Evolutionary conservation across 2,888 invertebrate genomes (phyloP).

Genomic region (Ischnura elegans): DNA sequence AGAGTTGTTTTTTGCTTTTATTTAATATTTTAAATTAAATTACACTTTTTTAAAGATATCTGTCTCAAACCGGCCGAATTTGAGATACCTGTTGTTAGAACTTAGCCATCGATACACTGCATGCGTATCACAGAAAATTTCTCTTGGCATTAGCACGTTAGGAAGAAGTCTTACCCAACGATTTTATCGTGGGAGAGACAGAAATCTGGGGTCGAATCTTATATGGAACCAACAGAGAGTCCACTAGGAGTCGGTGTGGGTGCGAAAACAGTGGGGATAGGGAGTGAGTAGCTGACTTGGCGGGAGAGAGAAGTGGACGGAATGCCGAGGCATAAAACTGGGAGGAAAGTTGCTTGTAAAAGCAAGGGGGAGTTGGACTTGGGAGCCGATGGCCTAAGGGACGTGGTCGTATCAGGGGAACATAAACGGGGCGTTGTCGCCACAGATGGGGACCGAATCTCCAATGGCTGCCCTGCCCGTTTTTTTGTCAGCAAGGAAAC

Average conservation of each 20-base stretch:
- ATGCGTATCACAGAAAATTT: too few species aligned
- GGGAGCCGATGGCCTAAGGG: not conserved
- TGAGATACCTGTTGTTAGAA: too few species aligned
- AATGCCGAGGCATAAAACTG: not conserved
- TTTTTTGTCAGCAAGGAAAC: not conserved
- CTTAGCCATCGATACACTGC: too few species aligned
- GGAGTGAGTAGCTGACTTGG: constrained; percentile 9
- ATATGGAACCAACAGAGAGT: not conserved
- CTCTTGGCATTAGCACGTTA: too few species aligned
- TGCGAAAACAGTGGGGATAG: not conserved
- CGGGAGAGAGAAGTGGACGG: not conserved
- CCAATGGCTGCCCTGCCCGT: not conserved
- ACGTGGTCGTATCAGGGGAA: not conserved
- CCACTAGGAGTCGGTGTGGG: not conserved
- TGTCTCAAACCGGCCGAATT: too few species aligned
- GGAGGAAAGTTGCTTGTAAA: not conserved
- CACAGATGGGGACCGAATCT: not conserved
- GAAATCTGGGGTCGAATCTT: not conserved
- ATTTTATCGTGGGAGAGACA: not conserved
- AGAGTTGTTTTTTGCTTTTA: too few species aligned
- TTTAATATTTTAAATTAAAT: too few species aligned
- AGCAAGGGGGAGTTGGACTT: not conserved
- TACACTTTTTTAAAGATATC: too few species aligned
- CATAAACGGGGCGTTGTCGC: constrained; percentile 23
- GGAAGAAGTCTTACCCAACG: too few species aligned